These are phyloP conservation scores for Chromis chromis DNA, from an alignment of 2,797 vertebrate genomes.

Conservation along the genomic window DNA sequence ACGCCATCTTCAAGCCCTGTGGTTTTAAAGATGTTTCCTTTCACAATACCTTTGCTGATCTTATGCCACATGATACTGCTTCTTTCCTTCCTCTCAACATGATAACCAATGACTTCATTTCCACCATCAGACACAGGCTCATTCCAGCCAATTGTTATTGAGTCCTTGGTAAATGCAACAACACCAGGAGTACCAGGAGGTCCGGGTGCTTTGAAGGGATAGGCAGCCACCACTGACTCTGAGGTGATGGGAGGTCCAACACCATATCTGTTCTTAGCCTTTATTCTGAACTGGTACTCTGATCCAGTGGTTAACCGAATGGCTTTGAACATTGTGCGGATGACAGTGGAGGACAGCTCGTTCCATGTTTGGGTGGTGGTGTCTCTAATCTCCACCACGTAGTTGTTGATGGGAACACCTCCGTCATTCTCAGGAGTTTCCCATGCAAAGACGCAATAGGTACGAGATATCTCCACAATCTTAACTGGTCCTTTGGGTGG, in stretches of 20 bases:
- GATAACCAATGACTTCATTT: conserved; percentile 95
- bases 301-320: conserved; percentile 90
- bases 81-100: conserved; percentile 97
- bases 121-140: conserved; percentile 96
- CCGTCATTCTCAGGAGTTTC: conserved; percentile 95
- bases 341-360: conserved; percentile 91
- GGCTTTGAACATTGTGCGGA: conserved; percentile 97
- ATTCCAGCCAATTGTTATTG: conserved; percentile 97
- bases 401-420: conserved; percentile 97
- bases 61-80: conserved; percentile 95
- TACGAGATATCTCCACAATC: conserved; percentile 94
- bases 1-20: conserved; percentile 92
- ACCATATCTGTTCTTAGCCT: conserved; percentile 98
- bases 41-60: conserved; percentile 90
- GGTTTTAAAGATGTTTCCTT: conserved; percentile 95
- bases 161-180: conserved; percentile 93
- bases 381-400: conserved; percentile 94
- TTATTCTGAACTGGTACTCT: conserved; percentile 97
- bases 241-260: conserved; percentile 92
- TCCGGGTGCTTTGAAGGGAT: conserved; percentile 97
- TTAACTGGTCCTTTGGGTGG: conserved; percentile 96
- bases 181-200: conserved; percentile 96
- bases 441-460: conserved; percentile 93
- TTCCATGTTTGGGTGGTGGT: conserved; percentile 94
- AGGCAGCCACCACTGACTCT: conserved; percentile 91